Evolutionary conservation across 2,113 vertebrate species (phyloP).

Genomic region (Calidris pygmaea): DNA sequence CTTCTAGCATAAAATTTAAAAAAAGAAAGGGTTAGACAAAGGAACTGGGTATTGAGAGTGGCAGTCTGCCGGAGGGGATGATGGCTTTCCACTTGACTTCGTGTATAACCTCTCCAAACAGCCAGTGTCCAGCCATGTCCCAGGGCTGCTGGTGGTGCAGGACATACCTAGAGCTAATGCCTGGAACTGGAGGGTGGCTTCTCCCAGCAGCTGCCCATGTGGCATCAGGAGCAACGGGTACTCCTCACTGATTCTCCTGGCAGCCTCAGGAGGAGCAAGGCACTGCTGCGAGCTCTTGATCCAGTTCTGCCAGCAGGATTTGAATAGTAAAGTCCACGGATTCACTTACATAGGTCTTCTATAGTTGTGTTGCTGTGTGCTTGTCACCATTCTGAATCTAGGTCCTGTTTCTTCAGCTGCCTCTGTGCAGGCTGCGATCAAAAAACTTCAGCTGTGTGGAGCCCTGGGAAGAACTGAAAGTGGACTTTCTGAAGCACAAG

Average conservation of each 20-base stretch:
- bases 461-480: background rate
- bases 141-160: background rate
- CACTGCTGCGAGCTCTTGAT: background rate
- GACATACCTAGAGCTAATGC: background rate
- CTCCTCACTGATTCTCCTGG: background rate
- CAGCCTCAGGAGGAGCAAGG: background rate
- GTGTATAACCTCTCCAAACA: background rate
- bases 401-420: background rate
- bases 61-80: background rate
- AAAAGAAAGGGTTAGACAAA: background rate
- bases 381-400: background rate
- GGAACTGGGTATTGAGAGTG: background rate
- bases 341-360: background rate
- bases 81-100: background rate
- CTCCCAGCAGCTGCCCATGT: background rate
- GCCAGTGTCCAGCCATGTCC: background rate
- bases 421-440: background rate
- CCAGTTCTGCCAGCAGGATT: background rate
- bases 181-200: background rate
- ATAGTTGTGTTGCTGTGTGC: background rate
- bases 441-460: background rate
- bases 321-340: background rate
- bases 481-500: background rate
- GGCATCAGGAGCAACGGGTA: background rate
- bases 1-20: rapidly evolving